These are phyloP conservation scores for Boloria selene DNA, from an alignment of 2,888 invertebrate genomes.

Conservation along the genomic window DNA sequence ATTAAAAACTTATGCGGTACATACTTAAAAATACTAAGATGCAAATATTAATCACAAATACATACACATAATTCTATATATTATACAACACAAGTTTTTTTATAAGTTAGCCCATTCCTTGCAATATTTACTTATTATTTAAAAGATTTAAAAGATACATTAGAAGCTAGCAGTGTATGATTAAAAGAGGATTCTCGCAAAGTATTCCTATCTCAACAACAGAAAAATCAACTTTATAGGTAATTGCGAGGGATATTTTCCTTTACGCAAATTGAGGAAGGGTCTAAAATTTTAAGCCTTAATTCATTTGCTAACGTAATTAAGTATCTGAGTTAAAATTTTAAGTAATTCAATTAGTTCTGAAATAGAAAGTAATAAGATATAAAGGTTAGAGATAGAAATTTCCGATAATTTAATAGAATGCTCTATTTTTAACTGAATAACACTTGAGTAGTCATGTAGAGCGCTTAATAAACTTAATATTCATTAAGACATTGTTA, in stretches of 20 bases:
- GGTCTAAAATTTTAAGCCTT: neutral
- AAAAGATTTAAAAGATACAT: too few relatives aligned
- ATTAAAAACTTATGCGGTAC: too few relatives aligned
- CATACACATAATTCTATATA: too few relatives aligned
- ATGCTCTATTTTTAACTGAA: neutral
- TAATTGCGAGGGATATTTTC: neutral
- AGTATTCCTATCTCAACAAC: neutral
- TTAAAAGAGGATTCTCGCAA: too few relatives aligned
- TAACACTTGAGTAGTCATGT: neutral
- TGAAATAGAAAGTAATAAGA: neutral
- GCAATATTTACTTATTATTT: too few relatives aligned
- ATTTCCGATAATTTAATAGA: neutral
- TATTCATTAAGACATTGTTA: neutral
- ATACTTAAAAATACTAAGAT: too few relatives aligned
- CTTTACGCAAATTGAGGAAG: neutral
- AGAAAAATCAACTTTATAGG: neutral
- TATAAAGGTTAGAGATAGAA: neutral
- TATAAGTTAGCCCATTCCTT: too few relatives aligned
- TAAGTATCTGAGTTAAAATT: conserved; percentile 1
- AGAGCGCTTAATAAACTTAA: neutral
- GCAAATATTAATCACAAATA: too few relatives aligned
- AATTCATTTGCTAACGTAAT: conserved; percentile 8
- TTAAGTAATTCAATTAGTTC: conserved; percentile 1
- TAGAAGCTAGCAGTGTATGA: too few relatives aligned
- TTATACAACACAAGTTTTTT: too few relatives aligned